Base-by-base conservation (phyloP, 2,113 vertebrate genomes). In the Phylloscopus whistleri region DNA sequence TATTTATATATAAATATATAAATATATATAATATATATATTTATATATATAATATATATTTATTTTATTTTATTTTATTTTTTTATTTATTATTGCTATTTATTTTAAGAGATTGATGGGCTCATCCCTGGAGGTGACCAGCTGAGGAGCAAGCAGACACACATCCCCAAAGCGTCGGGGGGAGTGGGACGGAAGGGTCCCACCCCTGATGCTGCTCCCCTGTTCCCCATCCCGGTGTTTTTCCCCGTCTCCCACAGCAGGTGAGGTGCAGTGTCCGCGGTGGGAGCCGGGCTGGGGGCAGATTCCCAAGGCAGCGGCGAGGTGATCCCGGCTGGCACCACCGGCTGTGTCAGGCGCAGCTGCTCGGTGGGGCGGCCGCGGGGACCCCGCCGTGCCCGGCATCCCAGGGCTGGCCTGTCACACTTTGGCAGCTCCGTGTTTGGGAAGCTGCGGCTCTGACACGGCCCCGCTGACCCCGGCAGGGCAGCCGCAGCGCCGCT, bases 81-180 rank as follows among this genome's bases (percentile, higher is more conserved):
- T 44, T 66, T 26, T 23, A 26, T 64, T 39, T 69, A 28, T 46
- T 44, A 16, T 28, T 33, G 12, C 8, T 52, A 17, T 56, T 59
- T 66, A 30, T 64, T 46, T 82, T 31, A 70, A 70, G 31, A 23
- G 31, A 21, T 24, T 18, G 41, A 67, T 70, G 37, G 23, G 69
- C 78, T 80, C 33, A 8, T 35, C 72, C 3, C 33, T 23, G 39
- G 27, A 59, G 43, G 55, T 59, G 46, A n/a, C 44, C 22, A 31
- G 39, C 27, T 51, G 43, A 58, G 51, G 52, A 48, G 33, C 2
- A 81, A 48, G 33, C 2, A 81, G 51, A 18, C 1, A 44, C 22
- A 27, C 22, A n/a, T 39, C n/a, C n/a, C 31, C 21, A 15, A 4
- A 0, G 1, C 12, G 37, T 4, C 0, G 0, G 35, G 28, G 0